Conservation (phyloP, 2,797 vertebrate species). For the Microctenopoma lineatum region DNA sequence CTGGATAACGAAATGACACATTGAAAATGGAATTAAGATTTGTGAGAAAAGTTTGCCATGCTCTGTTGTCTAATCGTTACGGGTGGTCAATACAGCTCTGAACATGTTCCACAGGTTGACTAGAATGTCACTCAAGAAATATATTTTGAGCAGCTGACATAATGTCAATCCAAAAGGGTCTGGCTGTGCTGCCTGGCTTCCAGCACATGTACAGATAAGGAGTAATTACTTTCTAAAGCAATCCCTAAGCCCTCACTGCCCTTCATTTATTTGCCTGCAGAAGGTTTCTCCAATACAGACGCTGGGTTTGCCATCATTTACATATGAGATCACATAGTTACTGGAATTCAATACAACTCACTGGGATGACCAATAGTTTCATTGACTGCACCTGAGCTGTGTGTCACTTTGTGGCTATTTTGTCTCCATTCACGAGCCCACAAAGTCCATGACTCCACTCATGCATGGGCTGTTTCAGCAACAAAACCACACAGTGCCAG, state of each 20-base stretch:
- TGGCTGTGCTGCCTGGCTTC: slow-evolving; percentile 30
- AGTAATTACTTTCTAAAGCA: slow-evolving; percentile 77
- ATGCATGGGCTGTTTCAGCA: slow-evolving; percentile 36
- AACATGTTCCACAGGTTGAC: slow-evolving; percentile 31
- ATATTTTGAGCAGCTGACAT: slow-evolving; percentile 40
- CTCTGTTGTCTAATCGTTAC: slow-evolving; percentile 36
- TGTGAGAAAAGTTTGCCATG: slow-evolving; percentile 25
- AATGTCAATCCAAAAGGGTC: slow-evolving; percentile 40
- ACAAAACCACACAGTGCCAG: slow-evolving; percentile 25
- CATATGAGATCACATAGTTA: slow-evolving; percentile 40
- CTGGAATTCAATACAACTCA: slow-evolving; percentile 62
- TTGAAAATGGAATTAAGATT: slow-evolving; percentile 48
- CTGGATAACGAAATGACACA: slow-evolving; percentile 18
- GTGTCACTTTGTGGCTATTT: slow-evolving; percentile 9
- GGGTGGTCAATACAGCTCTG: slow-evolving; percentile 34
- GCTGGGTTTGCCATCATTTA: slow-evolving; percentile 53
- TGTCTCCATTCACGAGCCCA: slow-evolving; percentile 25
- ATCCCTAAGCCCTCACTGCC: slow-evolving; percentile 54
- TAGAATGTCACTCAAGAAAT: slow-evolving; percentile 44
- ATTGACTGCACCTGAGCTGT: slow-evolving; percentile 42
- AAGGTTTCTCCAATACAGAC: slow-evolving; percentile 59
- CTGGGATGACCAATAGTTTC: slow-evolving; percentile 41
- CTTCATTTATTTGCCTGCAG: slow-evolving; percentile 67
- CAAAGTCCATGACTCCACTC: slow-evolving; percentile 33
- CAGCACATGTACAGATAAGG: slow-evolving; percentile 70